Percentiles rank a stretch among this genome's conserved stretches.
These are phyloP conservation scores for Melikaiella ostensackeni DNA, from an alignment of 2,888 invertebrate genomes.

Conservation along the genomic window DNA sequence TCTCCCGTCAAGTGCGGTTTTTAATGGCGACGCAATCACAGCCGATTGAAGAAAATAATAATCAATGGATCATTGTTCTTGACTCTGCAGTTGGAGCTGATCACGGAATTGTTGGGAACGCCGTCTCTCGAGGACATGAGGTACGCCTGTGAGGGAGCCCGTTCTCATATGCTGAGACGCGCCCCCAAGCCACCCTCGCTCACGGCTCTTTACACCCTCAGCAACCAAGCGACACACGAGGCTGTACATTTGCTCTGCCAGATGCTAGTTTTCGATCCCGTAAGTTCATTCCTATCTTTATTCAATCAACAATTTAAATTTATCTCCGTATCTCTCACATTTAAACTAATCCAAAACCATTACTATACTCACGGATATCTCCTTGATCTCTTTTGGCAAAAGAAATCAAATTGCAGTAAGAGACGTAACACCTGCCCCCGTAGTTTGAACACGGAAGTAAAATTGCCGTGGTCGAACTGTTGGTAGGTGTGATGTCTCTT, in stretches of 20 bases:
- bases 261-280: slow-evolving; percentile 99
- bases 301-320: slow-evolving; percentile 23
- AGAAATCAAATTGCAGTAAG: too few relatives aligned
- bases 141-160: slow-evolving; percentile 97
- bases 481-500: too few relatives aligned
- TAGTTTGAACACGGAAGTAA: too few relatives aligned
- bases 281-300: slow-evolving; percentile 78
- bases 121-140: slow-evolving; percentile 97
- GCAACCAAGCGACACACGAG: slow-evolving; percentile 96
- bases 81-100: slow-evolving; percentile 90
- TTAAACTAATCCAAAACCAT: too few relatives aligned
- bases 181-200: slow-evolving; percentile 93
- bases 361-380: too few relatives aligned
- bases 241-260: slow-evolving; percentile 97
- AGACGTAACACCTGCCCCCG: too few relatives aligned
- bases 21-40: slow-evolving; percentile 4
- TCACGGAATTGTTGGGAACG: slow-evolving; percentile 97
- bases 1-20: neutral
- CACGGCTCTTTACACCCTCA: slow-evolving; percentile 93
- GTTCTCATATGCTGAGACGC: slow-evolving; percentile 92
- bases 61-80: slow-evolving; percentile 30
- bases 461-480: too few relatives aligned
- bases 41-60: neutral
- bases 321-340: slow-evolving; percentile 1
- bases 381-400: too few relatives aligned